Evolutionary conservation across 2,113 vertebrate species (phyloP).

Genomic region (Puntigrus tetrazona): DNA sequence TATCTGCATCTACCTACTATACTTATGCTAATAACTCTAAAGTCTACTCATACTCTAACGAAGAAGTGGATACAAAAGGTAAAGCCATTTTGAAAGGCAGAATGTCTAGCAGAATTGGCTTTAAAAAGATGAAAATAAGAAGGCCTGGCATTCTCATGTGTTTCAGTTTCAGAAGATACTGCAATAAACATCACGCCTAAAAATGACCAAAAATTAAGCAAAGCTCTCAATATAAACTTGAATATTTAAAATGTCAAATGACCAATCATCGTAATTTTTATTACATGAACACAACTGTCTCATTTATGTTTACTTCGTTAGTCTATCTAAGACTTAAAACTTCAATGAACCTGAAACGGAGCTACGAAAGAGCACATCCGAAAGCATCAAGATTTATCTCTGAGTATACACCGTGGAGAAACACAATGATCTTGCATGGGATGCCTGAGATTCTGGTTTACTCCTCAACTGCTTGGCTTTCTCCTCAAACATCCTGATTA

Average conservation of each 20-base stretch:
- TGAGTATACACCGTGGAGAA: slow-evolving; percentile 12
- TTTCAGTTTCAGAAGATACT: not conserved
- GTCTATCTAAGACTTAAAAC: too few species aligned
- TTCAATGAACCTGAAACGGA: too few species aligned
- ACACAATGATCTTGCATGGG: slow-evolving; percentile 60
- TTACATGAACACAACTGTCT: not conserved
- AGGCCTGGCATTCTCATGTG: not conserved
- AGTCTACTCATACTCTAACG: too few species aligned
- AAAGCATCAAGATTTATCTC: not conserved
- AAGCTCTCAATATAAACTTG: too few species aligned
- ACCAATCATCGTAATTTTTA: not conserved
- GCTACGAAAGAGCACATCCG: not conserved
- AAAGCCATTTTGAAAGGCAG: too few species aligned
- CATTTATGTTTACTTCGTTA: not conserved
- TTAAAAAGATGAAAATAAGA: not conserved
- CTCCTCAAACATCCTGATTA: slow-evolving; percentile 26
- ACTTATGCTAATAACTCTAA: too few species aligned
- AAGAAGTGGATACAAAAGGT: too few species aligned
- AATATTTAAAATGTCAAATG: not conserved
- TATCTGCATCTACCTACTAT: too few species aligned
- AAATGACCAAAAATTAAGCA: not conserved
- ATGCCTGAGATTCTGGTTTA: slow-evolving; percentile 48
- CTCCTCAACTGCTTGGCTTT: not conserved
- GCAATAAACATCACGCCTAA: not conserved
- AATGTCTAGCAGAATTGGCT: too few species aligned